Percentiles rank a stretch among this genome's conserved stretches.
Conservation (phyloP, 1,140 invertebrate genomes). For the Orchestia grillus region DNA sequence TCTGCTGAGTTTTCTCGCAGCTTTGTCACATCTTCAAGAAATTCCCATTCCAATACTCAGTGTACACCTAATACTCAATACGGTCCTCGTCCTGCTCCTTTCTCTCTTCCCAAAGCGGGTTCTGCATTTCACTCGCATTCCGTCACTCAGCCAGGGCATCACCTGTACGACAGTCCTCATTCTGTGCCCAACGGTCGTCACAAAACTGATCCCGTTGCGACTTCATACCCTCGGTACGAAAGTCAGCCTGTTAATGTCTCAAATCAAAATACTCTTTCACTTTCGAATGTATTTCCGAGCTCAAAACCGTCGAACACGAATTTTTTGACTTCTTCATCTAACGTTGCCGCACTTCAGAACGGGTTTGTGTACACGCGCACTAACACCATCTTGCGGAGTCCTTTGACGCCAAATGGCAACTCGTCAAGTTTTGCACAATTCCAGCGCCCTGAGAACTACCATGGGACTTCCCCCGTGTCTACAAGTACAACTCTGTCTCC, state of each 20-base stretch:
- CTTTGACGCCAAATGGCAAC: slow-evolving; percentile 25
- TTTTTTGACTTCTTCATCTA: background rate
- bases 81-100: background rate
- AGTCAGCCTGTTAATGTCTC: background rate
- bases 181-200: background rate
- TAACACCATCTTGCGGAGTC: slow-evolving; percentile 22
- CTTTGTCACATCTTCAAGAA: background rate
- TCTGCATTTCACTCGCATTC: too few relatives aligned
- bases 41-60: background rate
- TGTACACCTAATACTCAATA: background rate
- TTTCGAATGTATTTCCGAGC: background rate
- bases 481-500: background rate
- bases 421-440: background rate
- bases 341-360: background rate
- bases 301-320: background rate
- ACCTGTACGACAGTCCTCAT: background rate
- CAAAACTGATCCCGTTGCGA: background rate
- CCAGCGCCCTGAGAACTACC: background rate
- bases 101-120: too few relatives aligned
- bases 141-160: background rate
- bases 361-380: slow-evolving; percentile 22
- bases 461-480: background rate
- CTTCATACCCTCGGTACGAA: background rate
- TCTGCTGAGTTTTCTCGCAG: background rate
- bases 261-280: background rate